Evolutionary conservation across 2,888 invertebrate genomes (phyloP).

Genomic region (Allophyes oxyacanthae): DNA sequence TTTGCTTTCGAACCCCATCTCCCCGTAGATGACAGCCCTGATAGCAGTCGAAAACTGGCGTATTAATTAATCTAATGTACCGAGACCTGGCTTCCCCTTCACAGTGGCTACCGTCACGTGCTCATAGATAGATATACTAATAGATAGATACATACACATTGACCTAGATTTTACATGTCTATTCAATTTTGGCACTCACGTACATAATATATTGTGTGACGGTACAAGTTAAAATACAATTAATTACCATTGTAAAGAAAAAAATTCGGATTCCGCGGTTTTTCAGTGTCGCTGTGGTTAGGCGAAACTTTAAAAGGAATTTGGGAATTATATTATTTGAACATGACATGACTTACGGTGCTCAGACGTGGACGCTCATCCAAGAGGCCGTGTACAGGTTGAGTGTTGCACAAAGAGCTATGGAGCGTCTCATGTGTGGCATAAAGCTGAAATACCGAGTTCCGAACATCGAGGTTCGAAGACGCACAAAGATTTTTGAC

Average conservation of each 20-base stretch:
- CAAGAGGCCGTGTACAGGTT: too few relatives aligned
- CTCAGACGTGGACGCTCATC: too few relatives aligned
- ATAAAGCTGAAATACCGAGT: too few relatives aligned
- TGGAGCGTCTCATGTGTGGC: too few relatives aligned
- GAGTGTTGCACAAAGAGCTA: too few relatives aligned
- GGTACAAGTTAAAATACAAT: conserved; percentile 38
- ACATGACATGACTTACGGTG: too few relatives aligned
- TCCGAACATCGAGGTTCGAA: too few relatives aligned
- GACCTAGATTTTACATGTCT: conserved; percentile 61
- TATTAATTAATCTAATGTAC: conserved; percentile 76
- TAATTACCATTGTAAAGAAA: conserved; percentile 42
- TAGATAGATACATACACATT: conserved; percentile 44
- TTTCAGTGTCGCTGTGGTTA: conserved; percentile 7
- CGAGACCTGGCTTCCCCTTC: conserved; percentile 38
- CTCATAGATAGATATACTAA: conserved; percentile 18
- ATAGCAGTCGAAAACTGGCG: conserved; percentile 49
- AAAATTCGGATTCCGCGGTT: conserved; percentile 13
- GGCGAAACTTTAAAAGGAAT: too few relatives aligned
- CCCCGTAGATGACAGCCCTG: conserved; percentile 35
- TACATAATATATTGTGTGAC: conserved; percentile 37
- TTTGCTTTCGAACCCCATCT: conserved; percentile 7
- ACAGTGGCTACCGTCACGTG: conserved; percentile 42
- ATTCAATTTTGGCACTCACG: conserved; percentile 57
- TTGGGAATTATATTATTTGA: too few relatives aligned
- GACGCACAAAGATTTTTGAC: too few relatives aligned